phyloP scores from a whole-genome alignment of 2,888 invertebrate genomes.

The Lumbricus terrestris region DNA sequence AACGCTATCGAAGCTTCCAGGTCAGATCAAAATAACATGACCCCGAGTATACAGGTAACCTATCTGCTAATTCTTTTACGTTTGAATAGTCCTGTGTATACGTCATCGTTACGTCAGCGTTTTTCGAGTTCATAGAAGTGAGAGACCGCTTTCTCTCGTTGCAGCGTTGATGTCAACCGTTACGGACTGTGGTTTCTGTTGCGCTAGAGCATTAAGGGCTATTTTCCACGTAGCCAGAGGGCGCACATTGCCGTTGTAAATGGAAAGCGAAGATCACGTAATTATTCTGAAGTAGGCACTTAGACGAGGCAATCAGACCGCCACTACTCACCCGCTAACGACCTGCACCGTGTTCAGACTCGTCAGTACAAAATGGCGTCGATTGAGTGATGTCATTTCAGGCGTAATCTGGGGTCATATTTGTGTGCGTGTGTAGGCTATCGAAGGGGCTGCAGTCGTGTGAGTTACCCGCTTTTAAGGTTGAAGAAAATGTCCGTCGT shows the following conservation, averaged over 20 bases:
- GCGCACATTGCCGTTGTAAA: background rate
- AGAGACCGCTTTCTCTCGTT: background rate
- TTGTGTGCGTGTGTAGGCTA: background rate
- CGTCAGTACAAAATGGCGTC: background rate
- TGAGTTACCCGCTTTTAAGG: background rate
- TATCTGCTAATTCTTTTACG: background rate
- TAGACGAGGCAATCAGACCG: background rate
- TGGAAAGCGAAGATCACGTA: conserved; percentile 3
- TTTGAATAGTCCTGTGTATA: too few relatives aligned
- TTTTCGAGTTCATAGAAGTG: background rate
- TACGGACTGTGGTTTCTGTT: background rate
- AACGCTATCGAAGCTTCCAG: too few relatives aligned
- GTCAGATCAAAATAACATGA: too few relatives aligned
- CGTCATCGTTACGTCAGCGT: background rate
- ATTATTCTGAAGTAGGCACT: background rate
- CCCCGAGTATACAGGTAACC: too few relatives aligned
- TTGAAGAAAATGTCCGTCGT: background rate
- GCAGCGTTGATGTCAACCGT: background rate
- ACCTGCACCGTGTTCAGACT: background rate
- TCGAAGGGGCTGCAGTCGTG: background rate
- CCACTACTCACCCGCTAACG: background rate
- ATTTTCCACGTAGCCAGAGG: background rate
- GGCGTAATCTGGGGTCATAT: background rate
- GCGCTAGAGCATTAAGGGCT: background rate
- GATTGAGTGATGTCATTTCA: background rate